Conservation (phyloP, 2,888 invertebrate genomes). For the Catocala sponsa region DNA sequence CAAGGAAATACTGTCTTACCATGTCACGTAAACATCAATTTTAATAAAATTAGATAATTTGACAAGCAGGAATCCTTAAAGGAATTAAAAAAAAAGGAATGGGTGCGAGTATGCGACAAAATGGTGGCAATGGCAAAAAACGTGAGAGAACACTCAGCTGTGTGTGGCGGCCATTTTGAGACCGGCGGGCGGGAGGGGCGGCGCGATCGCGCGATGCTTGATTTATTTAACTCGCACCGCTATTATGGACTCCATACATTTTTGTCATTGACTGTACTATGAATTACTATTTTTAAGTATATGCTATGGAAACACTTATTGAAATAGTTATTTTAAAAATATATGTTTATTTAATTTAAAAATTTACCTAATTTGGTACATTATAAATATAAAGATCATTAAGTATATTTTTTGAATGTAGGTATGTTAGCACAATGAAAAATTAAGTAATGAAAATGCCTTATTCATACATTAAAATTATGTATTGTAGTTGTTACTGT, state of each 20-base stretch:
- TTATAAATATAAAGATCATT: too few species aligned
- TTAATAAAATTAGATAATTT: slow-evolving; percentile 43
- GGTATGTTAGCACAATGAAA: too few species aligned
- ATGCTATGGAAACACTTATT: too few species aligned
- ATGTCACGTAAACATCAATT: slow-evolving; percentile 43
- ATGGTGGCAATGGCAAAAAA: slow-evolving; percentile 72
- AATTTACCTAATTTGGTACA: too few species aligned
- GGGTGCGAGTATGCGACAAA: slow-evolving; percentile 61
- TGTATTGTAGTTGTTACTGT: too few species aligned
- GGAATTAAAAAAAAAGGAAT: slow-evolving; percentile 54
- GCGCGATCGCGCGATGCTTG: slow-evolving; percentile 65
- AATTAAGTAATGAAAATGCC: too few species aligned
- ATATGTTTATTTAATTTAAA: too few species aligned
- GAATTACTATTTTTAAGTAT: not conserved
- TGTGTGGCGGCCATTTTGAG: slow-evolving; percentile 81
- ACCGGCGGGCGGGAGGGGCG: slow-evolving; percentile 65
- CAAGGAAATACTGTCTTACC: slow-evolving; percentile 32
- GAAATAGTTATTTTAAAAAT: too few species aligned
- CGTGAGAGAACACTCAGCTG: slow-evolving; percentile 73
- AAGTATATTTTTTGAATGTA: too few species aligned
- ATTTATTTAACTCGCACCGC: slow-evolving; percentile 67
- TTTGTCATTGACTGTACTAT: slow-evolving; percentile 66
- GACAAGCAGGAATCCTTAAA: slow-evolving; percentile 48
- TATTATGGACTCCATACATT: slow-evolving; percentile 59
- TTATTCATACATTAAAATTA: too few species aligned